These are phyloP conservation scores for Colinus virginianus DNA, from an alignment of 2,113 vertebrate genomes.

Conservation along the genomic window DNA sequence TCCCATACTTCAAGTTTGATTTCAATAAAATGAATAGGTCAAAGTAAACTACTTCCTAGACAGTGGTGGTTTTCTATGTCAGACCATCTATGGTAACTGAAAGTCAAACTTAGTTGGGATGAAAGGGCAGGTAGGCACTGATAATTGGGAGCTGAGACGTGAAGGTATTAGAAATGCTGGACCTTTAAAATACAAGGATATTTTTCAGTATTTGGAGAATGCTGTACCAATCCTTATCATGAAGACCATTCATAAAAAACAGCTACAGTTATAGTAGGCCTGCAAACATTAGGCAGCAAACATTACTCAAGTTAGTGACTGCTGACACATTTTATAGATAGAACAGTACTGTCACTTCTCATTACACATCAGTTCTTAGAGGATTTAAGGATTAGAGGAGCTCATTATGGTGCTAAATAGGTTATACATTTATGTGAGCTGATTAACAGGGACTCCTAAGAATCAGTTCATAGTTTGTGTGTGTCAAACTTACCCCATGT, in stretches of 20 bases:
- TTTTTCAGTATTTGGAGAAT: not conserved
- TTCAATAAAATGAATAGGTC: not conserved
- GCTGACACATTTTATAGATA: not conserved
- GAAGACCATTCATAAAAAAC: not conserved
- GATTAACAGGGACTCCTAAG: not conserved
- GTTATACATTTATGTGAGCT: slow-evolving; percentile 15
- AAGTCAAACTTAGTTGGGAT: not conserved
- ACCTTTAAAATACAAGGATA: not conserved
- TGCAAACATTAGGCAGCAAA: not conserved
- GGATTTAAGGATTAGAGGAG: slow-evolving; percentile 57
- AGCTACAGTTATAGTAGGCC: not conserved
- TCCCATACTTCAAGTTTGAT: not conserved
- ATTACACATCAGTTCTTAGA: slow-evolving; percentile 15
- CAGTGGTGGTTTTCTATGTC: not conserved
- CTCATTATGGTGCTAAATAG: slow-evolving; percentile 13
- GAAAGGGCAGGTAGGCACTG: not conserved
- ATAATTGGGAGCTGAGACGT: not conserved
- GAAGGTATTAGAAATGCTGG: not conserved
- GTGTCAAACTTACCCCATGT: not conserved
- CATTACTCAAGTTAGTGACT: not conserved
- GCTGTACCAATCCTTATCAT: not conserved
- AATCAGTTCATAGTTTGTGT: not conserved
- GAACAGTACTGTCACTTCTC: slow-evolving; percentile 18
- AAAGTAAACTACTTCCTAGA: not conserved
- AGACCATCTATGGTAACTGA: not conserved